Evolutionary conservation across 2,888 invertebrate species (phyloP).

Genomic region (Leptopterna dolabrata): DNA sequence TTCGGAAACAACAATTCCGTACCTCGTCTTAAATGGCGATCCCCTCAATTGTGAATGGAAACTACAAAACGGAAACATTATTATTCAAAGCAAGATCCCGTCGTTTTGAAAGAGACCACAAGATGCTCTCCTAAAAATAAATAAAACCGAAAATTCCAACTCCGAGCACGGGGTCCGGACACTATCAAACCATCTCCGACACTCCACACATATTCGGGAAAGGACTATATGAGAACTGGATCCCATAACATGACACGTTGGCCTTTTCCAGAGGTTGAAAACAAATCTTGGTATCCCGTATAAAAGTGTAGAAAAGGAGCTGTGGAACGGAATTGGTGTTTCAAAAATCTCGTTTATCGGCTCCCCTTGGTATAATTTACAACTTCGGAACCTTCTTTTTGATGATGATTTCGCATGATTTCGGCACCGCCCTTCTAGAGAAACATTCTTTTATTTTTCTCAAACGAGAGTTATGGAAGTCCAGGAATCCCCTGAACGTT

Average conservation of each 20-base stretch:
- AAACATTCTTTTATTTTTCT: not conserved
- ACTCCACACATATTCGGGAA: not conserved
- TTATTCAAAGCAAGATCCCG: not conserved
- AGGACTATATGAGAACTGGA: not conserved
- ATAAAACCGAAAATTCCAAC: not conserved
- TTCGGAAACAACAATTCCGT: not conserved
- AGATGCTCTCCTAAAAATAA: not conserved
- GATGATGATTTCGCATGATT: not conserved
- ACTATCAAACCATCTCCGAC: not conserved
- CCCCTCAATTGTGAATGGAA: not conserved
- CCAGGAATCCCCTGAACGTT: not conserved
- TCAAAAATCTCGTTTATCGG: not conserved
- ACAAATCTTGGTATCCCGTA: not conserved
- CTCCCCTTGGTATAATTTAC: not conserved
- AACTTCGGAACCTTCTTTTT: not conserved
- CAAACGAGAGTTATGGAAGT: not conserved
- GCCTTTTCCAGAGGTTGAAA: not conserved
- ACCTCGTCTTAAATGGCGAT: not conserved
- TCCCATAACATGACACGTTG: not conserved
- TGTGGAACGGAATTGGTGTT: not conserved
- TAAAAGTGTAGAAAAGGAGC: not conserved
- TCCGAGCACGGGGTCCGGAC: not conserved
- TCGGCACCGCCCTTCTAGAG: not conserved
- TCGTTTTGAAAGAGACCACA: not conserved
- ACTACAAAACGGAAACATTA: not conserved